Conservation (phyloP, 2,888 invertebrate genomes). For the Phortica magna region DNA sequence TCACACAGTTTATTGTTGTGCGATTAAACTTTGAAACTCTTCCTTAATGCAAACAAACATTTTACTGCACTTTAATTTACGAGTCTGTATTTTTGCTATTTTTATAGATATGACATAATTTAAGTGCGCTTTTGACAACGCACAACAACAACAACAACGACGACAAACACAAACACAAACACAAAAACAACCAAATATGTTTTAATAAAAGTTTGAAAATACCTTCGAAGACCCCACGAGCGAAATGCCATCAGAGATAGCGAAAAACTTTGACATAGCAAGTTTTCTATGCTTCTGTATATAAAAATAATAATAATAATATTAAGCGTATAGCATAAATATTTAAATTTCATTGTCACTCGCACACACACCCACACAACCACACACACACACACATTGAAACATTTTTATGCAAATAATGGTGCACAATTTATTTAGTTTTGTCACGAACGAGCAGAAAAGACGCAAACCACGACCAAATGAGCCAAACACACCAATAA, state of each 20-base stretch:
- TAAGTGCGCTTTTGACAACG: constrained; percentile 48
- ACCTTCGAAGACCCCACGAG: constrained; percentile 26
- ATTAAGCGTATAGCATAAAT: constrained; percentile 72
- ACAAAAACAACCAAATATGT: constrained; percentile 59
- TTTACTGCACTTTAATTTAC: constrained; percentile 53
- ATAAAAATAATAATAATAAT: constrained; percentile 8
- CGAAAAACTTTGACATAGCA: constrained; percentile 14
- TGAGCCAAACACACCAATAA: constrained; percentile 10
- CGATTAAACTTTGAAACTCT: background rate
- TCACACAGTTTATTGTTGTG: no score
- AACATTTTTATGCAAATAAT: constrained; percentile 69
- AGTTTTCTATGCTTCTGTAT: background rate
- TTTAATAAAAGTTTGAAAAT: constrained; percentile 64
- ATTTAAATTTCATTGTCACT: constrained; percentile 72
- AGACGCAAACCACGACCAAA: background rate
- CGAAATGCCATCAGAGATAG: background rate
- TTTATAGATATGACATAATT: constrained; percentile 62
- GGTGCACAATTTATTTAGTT: constrained; percentile 64
- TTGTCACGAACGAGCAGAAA: constrained; percentile 59
- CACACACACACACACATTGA: constrained; percentile 50
- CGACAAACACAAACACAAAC: no score
- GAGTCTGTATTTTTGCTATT: constrained; percentile 67
- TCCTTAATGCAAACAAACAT: background rate
- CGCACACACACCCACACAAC: constrained; percentile 44
- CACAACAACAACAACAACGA: constrained; percentile 35